phyloP scores from a whole-genome alignment of 2,888 invertebrate genomes.

The Caenorhabditis virilis region DNA sequence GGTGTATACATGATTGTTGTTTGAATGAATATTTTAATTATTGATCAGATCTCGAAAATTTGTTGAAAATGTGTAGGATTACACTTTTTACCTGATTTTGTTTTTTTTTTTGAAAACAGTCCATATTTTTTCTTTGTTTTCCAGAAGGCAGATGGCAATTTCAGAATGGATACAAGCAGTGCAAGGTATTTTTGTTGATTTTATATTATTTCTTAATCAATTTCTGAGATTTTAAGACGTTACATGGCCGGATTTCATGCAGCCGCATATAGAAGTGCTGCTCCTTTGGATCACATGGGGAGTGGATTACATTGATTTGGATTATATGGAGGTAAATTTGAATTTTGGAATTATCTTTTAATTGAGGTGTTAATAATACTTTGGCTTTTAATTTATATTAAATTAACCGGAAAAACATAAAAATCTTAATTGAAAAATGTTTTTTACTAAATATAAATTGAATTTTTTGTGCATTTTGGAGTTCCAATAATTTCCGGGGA shows the following conservation, averaged over 20 bases:
- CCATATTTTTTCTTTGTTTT: neutral
- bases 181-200: conserved; percentile 33
- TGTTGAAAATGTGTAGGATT: conserved; percentile 1
- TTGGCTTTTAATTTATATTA: too few species aligned
- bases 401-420: too few species aligned
- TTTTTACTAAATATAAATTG: too few species aligned
- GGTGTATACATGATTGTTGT: neutral
- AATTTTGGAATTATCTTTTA: too few species aligned
- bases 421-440: too few species aligned
- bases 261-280: conserved; percentile 63
- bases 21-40: conserved; percentile 1
- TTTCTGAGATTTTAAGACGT: conserved; percentile 36
- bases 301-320: conserved; percentile 65
- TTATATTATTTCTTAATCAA: neutral
- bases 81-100: too few species aligned
- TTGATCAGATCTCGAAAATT: neutral
- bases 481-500: too few species aligned
- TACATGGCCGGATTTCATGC: conserved; percentile 65
- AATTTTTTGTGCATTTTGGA: too few species aligned
- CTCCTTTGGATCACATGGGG: conserved; percentile 59
- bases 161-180: conserved; percentile 43
- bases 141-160: conserved; percentile 31
- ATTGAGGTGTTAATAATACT: too few species aligned
- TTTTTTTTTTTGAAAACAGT: neutral
- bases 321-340: conserved; percentile 62